phyloP scores from a whole-genome alignment of 2,113 vertebrate species.

The Smithornis capensis region DNA sequence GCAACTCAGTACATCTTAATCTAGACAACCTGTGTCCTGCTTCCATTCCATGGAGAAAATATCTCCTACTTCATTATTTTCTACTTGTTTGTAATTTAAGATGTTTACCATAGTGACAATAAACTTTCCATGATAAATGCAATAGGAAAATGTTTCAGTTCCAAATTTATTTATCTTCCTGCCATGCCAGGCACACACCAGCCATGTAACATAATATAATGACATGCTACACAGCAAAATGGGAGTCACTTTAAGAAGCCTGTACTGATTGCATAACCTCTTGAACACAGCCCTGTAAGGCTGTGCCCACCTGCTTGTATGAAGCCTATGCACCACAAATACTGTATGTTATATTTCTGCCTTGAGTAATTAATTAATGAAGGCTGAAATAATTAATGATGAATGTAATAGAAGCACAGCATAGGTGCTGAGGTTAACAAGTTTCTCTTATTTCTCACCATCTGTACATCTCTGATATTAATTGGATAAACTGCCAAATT shows the following conservation, averaged over 20 bases:
- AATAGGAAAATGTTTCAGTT: background rate
- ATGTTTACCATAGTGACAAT: background rate
- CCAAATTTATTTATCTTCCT: background rate
- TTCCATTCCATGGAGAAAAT: background rate
- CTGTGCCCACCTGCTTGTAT: slow-evolving; percentile 3
- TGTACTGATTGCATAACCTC: background rate
- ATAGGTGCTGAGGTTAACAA: slow-evolving; percentile 61
- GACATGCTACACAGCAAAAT: background rate
- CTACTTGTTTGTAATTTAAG: background rate
- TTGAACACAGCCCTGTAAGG: background rate
- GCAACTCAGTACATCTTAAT: background rate
- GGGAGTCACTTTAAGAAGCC: background rate
- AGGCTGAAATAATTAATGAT: slow-evolving; percentile 79
- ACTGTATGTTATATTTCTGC: slow-evolving; percentile 62
- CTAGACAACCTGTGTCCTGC: background rate
- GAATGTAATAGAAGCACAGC: slow-evolving; percentile 71
- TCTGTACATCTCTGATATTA: slow-evolving; percentile 29
- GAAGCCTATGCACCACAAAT: slow-evolving; percentile 33
- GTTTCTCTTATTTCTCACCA: slow-evolving; percentile 64
- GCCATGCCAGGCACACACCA: background rate
- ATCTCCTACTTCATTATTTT: background rate
- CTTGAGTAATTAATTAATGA: slow-evolving; percentile 76
- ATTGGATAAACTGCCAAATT: slow-evolving; percentile 43
- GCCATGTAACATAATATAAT: background rate
- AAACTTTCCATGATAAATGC: background rate